phyloP scores from a whole-genome alignment of 2,888 invertebrate genomes.

The Teinopalpus imperialis region DNA sequence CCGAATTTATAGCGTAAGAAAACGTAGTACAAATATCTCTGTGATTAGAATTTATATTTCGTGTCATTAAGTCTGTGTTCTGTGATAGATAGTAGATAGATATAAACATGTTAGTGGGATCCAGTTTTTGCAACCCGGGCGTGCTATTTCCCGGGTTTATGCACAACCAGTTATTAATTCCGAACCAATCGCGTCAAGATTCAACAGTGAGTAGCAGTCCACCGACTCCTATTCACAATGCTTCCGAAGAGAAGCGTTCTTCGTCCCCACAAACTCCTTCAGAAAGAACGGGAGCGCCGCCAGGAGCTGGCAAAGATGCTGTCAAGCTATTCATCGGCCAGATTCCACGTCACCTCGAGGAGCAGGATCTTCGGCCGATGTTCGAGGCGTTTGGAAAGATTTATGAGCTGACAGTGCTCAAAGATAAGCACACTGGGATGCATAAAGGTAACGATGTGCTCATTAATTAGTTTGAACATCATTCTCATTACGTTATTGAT shows the following conservation, averaged over 20 bases:
- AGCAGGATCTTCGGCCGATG: conserved; percentile 93
- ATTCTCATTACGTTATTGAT: no score
- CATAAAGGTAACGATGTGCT: conserved; percentile 86
- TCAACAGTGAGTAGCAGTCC: conserved; percentile 64
- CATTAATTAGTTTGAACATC: no score
- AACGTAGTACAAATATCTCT: conserved; percentile 65
- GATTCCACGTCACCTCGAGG: conserved; percentile 94
- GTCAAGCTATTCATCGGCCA: conserved; percentile 96
- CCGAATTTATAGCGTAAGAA: conserved; percentile 76
- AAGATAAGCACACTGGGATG: conserved; percentile 97
- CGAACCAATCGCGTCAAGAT: conserved; percentile 41
- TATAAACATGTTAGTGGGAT: conserved; percentile 66
- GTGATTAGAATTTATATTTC: conserved; percentile 49
- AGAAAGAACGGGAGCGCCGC: conserved; percentile 69
- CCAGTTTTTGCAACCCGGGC: conserved; percentile 60
- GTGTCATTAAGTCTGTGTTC: conserved; percentile 37
- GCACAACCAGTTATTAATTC: conserved; percentile 40
- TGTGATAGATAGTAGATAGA: conserved; percentile 65
- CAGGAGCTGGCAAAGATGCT: conserved; percentile 78
- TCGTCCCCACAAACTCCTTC: conserved; percentile 63
- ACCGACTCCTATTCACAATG: conserved; percentile 65
- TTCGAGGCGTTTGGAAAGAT: conserved; percentile 97
- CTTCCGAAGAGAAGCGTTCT: conserved; percentile 44
- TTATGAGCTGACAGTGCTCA: conserved; percentile 96
- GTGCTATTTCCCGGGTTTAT: conserved; percentile 62